Base-by-base conservation (phyloP, 2,797 vertebrate genomes). In the Muraenolepis orangiensis region DNA sequence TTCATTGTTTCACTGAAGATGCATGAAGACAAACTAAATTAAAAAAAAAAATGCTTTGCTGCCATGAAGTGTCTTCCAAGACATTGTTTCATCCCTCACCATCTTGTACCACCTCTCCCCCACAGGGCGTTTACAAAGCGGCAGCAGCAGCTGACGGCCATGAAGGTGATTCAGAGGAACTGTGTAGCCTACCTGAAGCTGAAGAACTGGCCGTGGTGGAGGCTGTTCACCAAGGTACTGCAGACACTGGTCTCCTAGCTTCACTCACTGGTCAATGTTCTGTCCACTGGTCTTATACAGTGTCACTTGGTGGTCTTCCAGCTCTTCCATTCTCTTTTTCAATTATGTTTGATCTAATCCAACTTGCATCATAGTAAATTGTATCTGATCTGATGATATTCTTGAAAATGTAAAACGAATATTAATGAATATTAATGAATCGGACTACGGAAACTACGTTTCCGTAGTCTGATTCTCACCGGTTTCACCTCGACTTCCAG, bases 161-260 rank as follows among this genome's bases (percentile, higher is more conserved):
- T 99, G 97, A 97, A 95, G 78, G 98, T 99, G 78, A 97, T 99
- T 76, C 98, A 99, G 93, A 95, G 98, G 81, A 99, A 99, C 93
- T 99, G 98, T 10, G 96, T 97, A 0, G 98, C 98, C 31, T 99
- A 99, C 81, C 89, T 99, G 75, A 99, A 99, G 84, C 95, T 99
- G 78, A 91, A 97, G 46, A 99, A 99, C 93, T 99, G 98, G 98
- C 98, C 99, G 73, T 99, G 98, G 98, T 99, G 98, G 98, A 93
- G 98, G 34, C 90, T 99, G 31, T 99, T 99, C 91, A 99, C 98
- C 71, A 99, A 99, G 96, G 98, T 98, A 89, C 64, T 18, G 0
- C 5, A 6, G 20, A 10, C 10, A n/a, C n/a, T n/a, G n/a, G n/a
- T n/a, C n/a, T n/a, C n/a, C n/a, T n/a, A n/a, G n/a, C n/a, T n/a